Conservation (phyloP, 1,140 invertebrate species). For the Anthonomus grandis region DNA sequence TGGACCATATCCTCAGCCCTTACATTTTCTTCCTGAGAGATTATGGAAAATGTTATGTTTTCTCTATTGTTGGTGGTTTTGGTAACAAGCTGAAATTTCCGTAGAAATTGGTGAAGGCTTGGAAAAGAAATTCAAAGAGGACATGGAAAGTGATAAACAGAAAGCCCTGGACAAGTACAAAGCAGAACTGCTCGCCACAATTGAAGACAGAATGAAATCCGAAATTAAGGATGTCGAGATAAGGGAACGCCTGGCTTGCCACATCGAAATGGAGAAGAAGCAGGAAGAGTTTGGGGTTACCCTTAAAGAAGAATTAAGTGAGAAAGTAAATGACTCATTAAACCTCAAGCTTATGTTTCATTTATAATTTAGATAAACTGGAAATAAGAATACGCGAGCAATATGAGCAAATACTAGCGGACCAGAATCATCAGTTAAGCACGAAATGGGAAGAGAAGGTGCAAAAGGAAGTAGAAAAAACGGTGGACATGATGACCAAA, state of each 20-base stretch:
- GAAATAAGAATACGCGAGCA: constrained; percentile 8
- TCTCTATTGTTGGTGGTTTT: constrained; percentile 26
- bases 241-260: constrained; percentile 28
- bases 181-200: constrained; percentile 8
- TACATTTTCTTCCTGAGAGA: background rate
- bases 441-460: constrained; percentile 7
- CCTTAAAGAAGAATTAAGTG: constrained; percentile 33
- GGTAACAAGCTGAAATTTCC: background rate
- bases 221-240: constrained; percentile 29
- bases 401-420: constrained; percentile 1
- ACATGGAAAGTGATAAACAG: constrained; percentile 38
- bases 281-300: constrained; percentile 36
- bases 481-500: constrained; percentile 15
- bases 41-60: background rate
- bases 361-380: constrained; percentile 8
- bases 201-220: constrained; percentile 19
- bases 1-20: too few relatives aligned
- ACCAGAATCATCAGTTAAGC: background rate
- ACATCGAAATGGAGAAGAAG: constrained; percentile 34
- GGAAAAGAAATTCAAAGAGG: constrained; percentile 37
- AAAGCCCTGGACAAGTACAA: constrained; percentile 38
- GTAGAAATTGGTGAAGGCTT: constrained; percentile 41
- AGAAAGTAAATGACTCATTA: constrained; percentile 6
- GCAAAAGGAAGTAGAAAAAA: constrained; percentile 8
- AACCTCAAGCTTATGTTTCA: background rate